A percentile compares a stretch with the other conserved stretches of the same genome.
Evolutionary conservation across 2,888 invertebrate species (phyloP).

Genomic region (Noctua fimbriata): DNA sequence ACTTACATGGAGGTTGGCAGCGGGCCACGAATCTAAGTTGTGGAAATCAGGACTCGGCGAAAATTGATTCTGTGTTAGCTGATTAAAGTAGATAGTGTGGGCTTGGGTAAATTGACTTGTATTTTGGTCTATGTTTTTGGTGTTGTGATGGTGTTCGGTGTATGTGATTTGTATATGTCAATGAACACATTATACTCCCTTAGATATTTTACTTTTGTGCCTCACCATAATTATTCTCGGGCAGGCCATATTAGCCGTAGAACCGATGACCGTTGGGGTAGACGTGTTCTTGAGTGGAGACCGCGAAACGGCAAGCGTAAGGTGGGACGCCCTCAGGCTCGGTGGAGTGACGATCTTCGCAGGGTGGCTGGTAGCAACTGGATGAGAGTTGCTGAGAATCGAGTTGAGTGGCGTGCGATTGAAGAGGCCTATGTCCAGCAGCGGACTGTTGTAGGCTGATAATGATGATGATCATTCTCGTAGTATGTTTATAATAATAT

Average conservation of each 20-base stretch:
- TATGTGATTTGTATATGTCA: background rate
- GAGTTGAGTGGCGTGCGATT: too few relatives aligned
- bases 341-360: too few relatives aligned
- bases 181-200: background rate
- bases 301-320: too few relatives aligned
- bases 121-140: constrained; percentile 4
- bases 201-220: background rate
- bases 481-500: background rate
- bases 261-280: too few relatives aligned
- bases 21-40: constrained; percentile 75
- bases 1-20: constrained; percentile 71
- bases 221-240: background rate
- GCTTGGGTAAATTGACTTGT: constrained; percentile 7
- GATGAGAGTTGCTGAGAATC: too few relatives aligned
- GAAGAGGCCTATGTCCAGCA: too few relatives aligned
- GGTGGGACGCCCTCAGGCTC: too few relatives aligned
- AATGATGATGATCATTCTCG: background rate
- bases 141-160: background rate
- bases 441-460: too few relatives aligned
- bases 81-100: constrained; percentile 45
- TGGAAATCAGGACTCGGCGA: constrained; percentile 71
- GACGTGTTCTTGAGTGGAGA: too few relatives aligned
- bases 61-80: constrained; percentile 67
- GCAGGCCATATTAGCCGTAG: too few relatives aligned
- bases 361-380: too few relatives aligned